phyloP scores from a whole-genome alignment of 2,888 invertebrate species.

The Ischnus inquisitorius region DNA sequence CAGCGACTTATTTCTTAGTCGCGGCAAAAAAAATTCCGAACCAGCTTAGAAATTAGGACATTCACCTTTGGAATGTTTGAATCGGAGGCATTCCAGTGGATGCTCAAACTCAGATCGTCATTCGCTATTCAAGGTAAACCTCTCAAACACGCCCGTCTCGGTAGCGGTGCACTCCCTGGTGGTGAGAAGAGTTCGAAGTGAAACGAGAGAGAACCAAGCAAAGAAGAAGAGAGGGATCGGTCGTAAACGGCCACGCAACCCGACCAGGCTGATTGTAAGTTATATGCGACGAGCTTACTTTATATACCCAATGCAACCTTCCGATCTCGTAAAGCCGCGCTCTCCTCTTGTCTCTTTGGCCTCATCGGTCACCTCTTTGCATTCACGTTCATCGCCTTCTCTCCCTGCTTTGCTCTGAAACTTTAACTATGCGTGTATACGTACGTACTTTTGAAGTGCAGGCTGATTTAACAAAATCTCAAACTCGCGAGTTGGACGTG shows the following conservation, averaged over 20 bases:
- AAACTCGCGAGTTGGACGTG: conserved; percentile 25
- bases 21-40: too few relatives aligned
- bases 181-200: conserved; percentile 51
- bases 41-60: not conserved
- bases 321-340: conserved; percentile 84
- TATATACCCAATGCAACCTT: conserved; percentile 84
- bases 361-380: conserved; percentile 67
- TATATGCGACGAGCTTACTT: conserved; percentile 84
- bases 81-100: not conserved
- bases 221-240: conserved; percentile 68
- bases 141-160: conserved; percentile 63
- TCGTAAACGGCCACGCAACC: conserved; percentile 75
- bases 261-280: conserved; percentile 84
- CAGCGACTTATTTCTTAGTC: not conserved
- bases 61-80: not conserved
- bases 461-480: conserved; percentile 45
- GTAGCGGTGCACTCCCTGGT: conserved; percentile 71
- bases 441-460: conserved; percentile 73
- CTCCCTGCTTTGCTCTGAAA: conserved; percentile 36
- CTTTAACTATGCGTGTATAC: conserved; percentile 69
- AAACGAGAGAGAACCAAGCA: conserved; percentile 46
- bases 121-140: conserved; percentile 77
- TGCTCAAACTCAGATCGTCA: conserved; percentile 68
- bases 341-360: conserved; percentile 66
- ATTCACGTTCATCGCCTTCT: conserved; percentile 76